Evolutionary conservation across 2,797 vertebrate genomes (phyloP).

Genomic region (Pantherophis vulpinus): DNA sequence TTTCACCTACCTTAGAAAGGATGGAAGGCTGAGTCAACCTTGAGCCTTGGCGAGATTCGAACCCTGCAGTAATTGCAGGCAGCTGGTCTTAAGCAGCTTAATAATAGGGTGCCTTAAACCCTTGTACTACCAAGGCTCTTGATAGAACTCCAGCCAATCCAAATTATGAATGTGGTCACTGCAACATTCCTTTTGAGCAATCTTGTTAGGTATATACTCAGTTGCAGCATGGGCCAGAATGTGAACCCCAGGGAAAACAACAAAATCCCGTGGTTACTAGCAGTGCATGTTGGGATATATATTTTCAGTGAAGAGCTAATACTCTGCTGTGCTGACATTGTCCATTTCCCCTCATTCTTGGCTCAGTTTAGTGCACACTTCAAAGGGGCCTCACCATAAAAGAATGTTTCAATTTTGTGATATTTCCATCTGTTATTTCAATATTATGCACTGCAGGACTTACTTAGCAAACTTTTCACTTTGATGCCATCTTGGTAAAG

Average conservation of each 20-base stretch:
- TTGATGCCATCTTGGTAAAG: constrained; percentile 58
- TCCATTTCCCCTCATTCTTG: constrained; percentile 58
- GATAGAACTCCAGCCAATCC: constrained; percentile 2
- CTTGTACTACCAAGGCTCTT: too few relatives aligned
- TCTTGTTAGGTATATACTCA: neutral
- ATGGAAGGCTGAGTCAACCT: too few relatives aligned
- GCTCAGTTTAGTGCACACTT: constrained; percentile 67
- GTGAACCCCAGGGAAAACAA: neutral
- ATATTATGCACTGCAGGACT: constrained; percentile 63
- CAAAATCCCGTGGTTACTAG: neutral
- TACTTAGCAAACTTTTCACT: constrained; percentile 58
- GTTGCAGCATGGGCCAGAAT: neutral
- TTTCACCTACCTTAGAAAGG: too few relatives aligned
- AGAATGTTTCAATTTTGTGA: constrained; percentile 72
- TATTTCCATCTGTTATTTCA: constrained; percentile 77
- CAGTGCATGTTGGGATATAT: neutral
- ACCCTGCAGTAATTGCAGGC: too few relatives aligned
- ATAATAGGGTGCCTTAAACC: too few relatives aligned
- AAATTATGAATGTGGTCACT: constrained; percentile 11
- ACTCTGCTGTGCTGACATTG: constrained; percentile 60
- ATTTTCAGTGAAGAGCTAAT: constrained; percentile 47
- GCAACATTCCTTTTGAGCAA: neutral
- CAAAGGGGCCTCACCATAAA: constrained; percentile 66
- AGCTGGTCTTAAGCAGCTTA: too few relatives aligned
- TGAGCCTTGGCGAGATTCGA: too few relatives aligned